Evolutionary conservation across 1,140 invertebrate genomes (phyloP), one percentile per base, ranked within the genome.

Genomic region (Zaprionus vittiger): DNA sequence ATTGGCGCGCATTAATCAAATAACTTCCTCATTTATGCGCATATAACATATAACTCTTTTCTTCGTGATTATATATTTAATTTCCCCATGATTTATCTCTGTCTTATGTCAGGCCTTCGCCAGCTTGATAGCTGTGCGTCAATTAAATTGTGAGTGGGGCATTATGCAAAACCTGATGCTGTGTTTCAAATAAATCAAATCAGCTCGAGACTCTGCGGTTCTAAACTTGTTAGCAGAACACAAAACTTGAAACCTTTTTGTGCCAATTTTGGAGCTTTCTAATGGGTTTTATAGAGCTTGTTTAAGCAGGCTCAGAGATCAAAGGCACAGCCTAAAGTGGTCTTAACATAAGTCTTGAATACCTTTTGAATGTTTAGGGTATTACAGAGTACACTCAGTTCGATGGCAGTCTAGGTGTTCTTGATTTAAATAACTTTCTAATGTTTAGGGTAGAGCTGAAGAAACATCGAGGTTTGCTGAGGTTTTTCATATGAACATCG

Each of bases 1-100:
- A 77, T 77, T 47, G 60, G 44, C 75, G 63, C 38, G 71, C 71
- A 87, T 89, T 76, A 87, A 83, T 83, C 84, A 87, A 73, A 64
- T 60, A 47, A 87, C 81, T 87, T 87, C 83, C 81, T 80, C 34
- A 44, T 72, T 74, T 61, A 80, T 64, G 31, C 56, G 41, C 26
- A 20, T 69, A 77, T 26, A 26, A 0, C 24, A 26, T 72, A 44
- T 44, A 44, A 44, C 41, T 47, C 6, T 62, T 77, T 63, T 52
- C 6, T 31, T 17, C 38, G 49, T 44, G 34, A 63, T 55, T 73
- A 44, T 66, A 26, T 59, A 57, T 54, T 55, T 49, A 73, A 68
- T 64, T 38, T 14, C 54, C 12, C 28, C 14, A 26, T 31, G 52
- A 77, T 73, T 77, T 56, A 72, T 72, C 49, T 62, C 56, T 12